Base-by-base conservation (phyloP, 2,888 invertebrate genomes). In the Aphrophora alni region DNA sequence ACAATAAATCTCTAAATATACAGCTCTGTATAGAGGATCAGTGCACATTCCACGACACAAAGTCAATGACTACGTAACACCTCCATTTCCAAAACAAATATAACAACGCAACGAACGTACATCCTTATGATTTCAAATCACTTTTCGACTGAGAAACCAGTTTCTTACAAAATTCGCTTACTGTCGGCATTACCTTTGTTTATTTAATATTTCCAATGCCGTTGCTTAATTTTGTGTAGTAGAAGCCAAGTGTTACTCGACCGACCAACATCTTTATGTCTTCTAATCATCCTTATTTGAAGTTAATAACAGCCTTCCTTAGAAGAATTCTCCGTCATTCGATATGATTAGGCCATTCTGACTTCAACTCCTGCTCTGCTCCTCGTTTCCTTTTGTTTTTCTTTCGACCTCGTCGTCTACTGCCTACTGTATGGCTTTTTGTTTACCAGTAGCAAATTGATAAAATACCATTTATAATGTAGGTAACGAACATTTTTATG, bases 241-340 rank as follows among this genome's bases (percentile, higher is more conserved):
- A 4, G 59, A 21, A 21, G 21, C 59, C n/a, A 4, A 59, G 59
- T 59, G 59, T 59, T 59, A 7, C 17, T 7, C 12, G 17, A 7
- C 44, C 44, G 8, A 10, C 59, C 59, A 59, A 59, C 59, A 73
- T 78, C 72, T 78, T 78, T 78, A 78, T 78, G 72, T 28, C 73
- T 33, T 24, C 38, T 51, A 73, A 73, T 78, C 72, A 72, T 44
- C 78, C 78, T 73, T 72, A 78, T 78, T 78, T 78, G 73, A 73
- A 25, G 73, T 73, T 78, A 78, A 78, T 78, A 78, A 78, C 78
- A 78, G 59, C 21, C 59, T 59, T 21, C 59, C 59, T 59, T 8
- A 8, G 33, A 3, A 3, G 33, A 5, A 33, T 33, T 33, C 21
- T 21, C 21, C 59, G 59, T 59, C 33, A 59, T 21, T 21, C 59